Percentiles rank a stretch among this genome's conserved stretches.
Conservation (phyloP, 2,797 vertebrate genomes). For the Lophotriccus pileatus region DNA sequence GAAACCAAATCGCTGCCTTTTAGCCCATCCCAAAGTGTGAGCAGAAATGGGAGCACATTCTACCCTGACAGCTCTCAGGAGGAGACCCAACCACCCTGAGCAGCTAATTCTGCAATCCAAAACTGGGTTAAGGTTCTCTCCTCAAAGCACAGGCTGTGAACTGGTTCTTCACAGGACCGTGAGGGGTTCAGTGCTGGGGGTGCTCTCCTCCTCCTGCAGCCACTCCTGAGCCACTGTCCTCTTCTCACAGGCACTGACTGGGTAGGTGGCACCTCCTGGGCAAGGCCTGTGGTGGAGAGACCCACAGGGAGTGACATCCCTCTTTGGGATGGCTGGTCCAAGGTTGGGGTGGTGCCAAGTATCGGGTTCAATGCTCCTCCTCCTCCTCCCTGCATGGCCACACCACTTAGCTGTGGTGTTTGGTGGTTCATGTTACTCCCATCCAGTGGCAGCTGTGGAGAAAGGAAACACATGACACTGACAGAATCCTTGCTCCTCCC, state of each 20-base stretch:
- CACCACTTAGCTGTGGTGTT: slow-evolving; percentile 32
- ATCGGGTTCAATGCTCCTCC: slow-evolving; percentile 9
- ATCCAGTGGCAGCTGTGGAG: slow-evolving; percentile 67
- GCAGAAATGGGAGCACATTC: neutral
- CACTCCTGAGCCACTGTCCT: slow-evolving; percentile 21
- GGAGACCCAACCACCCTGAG: neutral
- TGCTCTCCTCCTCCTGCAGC: neutral
- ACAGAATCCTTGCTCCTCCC: slow-evolving; percentile 56
- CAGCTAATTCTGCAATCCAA: neutral
- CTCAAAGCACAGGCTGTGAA: neutral
- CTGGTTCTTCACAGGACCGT: neutral
- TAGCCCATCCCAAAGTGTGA: neutral
- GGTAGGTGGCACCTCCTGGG: neutral
- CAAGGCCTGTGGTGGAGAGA: neutral
- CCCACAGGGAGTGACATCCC: slow-evolving; percentile 27
- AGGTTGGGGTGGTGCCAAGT: slow-evolving; percentile 16
- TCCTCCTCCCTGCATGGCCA: slow-evolving; percentile 55
- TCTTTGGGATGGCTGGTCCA: slow-evolving; percentile 21
- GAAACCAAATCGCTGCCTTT: neutral
- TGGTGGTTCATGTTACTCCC: slow-evolving; percentile 52
- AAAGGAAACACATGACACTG: slow-evolving; percentile 69
- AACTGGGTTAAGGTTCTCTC: neutral
- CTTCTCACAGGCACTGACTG: slow-evolving; percentile 1
- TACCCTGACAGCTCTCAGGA: neutral
- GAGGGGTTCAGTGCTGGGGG: neutral